Conservation (phyloP, 2,797 vertebrate species). For the Decapterus maruadsi region DNA sequence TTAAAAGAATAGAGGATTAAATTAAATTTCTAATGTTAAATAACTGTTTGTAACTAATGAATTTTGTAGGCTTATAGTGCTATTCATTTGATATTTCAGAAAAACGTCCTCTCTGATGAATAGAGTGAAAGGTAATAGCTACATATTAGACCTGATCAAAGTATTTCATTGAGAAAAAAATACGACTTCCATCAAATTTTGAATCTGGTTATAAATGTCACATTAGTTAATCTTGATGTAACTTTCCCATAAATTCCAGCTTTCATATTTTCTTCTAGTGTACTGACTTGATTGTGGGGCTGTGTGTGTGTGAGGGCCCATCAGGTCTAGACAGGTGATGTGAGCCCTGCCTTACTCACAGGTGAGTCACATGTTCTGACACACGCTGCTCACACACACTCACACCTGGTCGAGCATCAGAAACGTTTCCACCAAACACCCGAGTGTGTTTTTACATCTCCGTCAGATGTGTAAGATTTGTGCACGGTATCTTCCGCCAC, state of each 20-base stretch:
- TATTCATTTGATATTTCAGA: not conserved
- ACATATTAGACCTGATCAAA: not conserved
- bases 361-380: slow-evolving; percentile 62
- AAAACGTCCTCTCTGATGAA: not conserved
- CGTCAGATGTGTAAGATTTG: not conserved
- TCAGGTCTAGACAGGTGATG: slow-evolving; percentile 56
- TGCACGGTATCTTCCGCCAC: not conserved
- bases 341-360: slow-evolving; percentile 67
- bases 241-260: not conserved
- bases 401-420: slow-evolving; percentile 28
- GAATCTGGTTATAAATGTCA: not conserved
- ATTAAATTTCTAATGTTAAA: not conserved
- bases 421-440: not conserved
- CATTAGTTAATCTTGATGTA: not conserved
- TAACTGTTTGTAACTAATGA: not conserved
- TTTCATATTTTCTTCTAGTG: not conserved
- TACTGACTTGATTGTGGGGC: not conserved
- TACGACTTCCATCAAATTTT: too few species aligned
- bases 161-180: not conserved
- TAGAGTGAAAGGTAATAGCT: not conserved
- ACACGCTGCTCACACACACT: not conserved
- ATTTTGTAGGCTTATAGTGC: not conserved
- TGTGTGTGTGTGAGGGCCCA: not conserved
- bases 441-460: not conserved
- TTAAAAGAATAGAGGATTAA: not conserved